Base-by-base conservation (phyloP, 1,140 invertebrate genomes). In the Heliconius melpomene region DNA sequence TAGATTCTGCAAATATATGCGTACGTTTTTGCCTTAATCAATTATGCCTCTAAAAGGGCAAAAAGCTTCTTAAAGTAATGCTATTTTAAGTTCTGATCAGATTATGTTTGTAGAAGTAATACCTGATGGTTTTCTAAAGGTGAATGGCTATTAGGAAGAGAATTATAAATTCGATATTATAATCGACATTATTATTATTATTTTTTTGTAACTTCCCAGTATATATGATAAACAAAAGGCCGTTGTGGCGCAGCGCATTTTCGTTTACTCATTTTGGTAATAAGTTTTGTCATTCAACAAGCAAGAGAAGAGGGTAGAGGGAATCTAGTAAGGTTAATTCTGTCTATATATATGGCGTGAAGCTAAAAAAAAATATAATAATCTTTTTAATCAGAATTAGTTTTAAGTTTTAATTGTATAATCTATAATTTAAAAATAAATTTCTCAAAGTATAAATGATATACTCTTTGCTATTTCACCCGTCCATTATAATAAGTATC, bases 401-500 rank as follows among this genome's bases (percentile, higher is more conserved):
- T 46, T 46, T 46, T 5, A 46, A 46, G 3, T 46, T 46, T 46
- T 13, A 16, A 16, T 46, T 46, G 13, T 46, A 16, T 46, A 46
- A 6, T 46, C 3, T 46, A 46, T 46, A 46, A 16, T 46, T 46
- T 46, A 5, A 46, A 46, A 46, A 46, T 16, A 60, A 23, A 9
- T 60, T 9, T 20, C 18, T 20, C 18, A 52, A 52, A 52, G 18
- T 20, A 52, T 52, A 52, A 52, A 7, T 52, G 0, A 52, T 20
- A 16, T 52, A 52, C 8, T 60, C 54, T 60, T n/a, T 23, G 20
- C n/a, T 23, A 60, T 23, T 60, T 11, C n/a, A 23, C 54, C 54
- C 54, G 78, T 79, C 77, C 29, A 72, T 81, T 70, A 83, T 86
- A 86, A 86, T 88, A 85, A 88, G 87, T 87, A 81, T 83, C 79